Conservation (phyloP, 2,797 vertebrate species). For the Microcaecilia unicolor region DNA sequence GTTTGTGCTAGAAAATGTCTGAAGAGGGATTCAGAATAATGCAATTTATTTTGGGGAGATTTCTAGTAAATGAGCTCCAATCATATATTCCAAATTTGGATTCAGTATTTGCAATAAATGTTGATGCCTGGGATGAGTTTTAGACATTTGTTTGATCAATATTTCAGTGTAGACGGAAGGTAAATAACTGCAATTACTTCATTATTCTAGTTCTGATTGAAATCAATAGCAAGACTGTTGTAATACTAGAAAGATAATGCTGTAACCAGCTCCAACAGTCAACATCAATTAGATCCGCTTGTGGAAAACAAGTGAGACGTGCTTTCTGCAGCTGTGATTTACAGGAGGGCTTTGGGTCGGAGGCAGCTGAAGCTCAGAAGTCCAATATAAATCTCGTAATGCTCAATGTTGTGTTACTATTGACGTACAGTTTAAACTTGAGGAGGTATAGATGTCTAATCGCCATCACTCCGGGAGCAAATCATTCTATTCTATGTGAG, state of each 20-base stretch:
- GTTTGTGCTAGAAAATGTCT: too few species aligned
- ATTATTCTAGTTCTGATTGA: slow-evolving; percentile 5
- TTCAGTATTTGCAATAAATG: neutral
- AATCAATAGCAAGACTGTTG: slow-evolving; percentile 4
- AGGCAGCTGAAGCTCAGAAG: neutral
- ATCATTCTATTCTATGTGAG: too few species aligned
- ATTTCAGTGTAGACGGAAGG: neutral
- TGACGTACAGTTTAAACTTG: too few species aligned
- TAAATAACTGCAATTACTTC: slow-evolving; percentile 10
- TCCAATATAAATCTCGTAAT: too few species aligned
- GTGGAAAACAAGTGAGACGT: slow-evolving; percentile 1
- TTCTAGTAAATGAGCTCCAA: neutral
- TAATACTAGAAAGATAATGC: neutral
- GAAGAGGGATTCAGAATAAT: too few species aligned
- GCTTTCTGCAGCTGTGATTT: too few species aligned
- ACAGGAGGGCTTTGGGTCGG: too few species aligned
- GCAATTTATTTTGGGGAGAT: too few species aligned
- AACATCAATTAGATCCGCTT: neutral
- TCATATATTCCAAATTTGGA: neutral
- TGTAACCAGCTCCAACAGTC: neutral
- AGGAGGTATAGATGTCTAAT: too few species aligned
- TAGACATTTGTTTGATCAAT: neutral
- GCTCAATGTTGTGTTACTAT: too few species aligned
- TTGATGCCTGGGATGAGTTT: neutral
- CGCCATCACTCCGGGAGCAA: too few species aligned